A percentile compares a stretch with the other conserved stretches of the same genome.
These are phyloP conservation scores for Campoplex capitator DNA, from an alignment of 2,888 invertebrate species.

Conservation along the genomic window DNA sequence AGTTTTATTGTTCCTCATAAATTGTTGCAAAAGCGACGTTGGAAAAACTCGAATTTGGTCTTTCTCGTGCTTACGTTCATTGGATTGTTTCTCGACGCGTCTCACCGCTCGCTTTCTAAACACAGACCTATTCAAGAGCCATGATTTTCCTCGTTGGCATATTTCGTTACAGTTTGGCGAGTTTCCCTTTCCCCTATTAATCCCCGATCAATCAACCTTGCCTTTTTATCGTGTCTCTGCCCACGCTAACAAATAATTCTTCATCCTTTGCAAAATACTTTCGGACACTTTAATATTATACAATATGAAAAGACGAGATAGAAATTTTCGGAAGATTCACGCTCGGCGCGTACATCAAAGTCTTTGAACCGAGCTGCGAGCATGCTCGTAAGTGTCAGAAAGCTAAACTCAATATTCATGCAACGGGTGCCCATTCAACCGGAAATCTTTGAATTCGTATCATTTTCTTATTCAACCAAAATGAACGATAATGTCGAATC, in stretches of 20 bases:
- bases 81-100: not conserved
- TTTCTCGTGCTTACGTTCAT: not conserved
- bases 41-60: not conserved
- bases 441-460: not conserved
- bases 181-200: slow-evolving; percentile 28
- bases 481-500: too few relatives aligned
- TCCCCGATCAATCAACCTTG: slow-evolving; percentile 47
- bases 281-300: slow-evolving; percentile 28
- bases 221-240: slow-evolving; percentile 32
- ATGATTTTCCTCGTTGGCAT: not conserved
- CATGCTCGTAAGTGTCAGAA: slow-evolving; percentile 54
- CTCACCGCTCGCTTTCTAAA: not conserved
- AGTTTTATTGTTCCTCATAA: not conserved
- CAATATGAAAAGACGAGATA: slow-evolving; percentile 47
- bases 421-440: not conserved
- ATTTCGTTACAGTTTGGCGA: slow-evolving; percentile 16
- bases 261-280: slow-evolving; percentile 39
- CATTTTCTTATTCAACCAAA: not conserved
- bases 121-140: not conserved
- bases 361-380: slow-evolving; percentile 10
- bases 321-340: slow-evolving; percentile 29
- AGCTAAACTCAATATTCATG: slow-evolving; percentile 39
- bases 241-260: slow-evolving; percentile 33
- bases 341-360: slow-evolving; percentile 51
- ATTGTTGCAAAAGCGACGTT: not conserved